phyloP scores from a whole-genome alignment of 1,140 invertebrate genomes.

The Zaprionus ghesquierei region DNA sequence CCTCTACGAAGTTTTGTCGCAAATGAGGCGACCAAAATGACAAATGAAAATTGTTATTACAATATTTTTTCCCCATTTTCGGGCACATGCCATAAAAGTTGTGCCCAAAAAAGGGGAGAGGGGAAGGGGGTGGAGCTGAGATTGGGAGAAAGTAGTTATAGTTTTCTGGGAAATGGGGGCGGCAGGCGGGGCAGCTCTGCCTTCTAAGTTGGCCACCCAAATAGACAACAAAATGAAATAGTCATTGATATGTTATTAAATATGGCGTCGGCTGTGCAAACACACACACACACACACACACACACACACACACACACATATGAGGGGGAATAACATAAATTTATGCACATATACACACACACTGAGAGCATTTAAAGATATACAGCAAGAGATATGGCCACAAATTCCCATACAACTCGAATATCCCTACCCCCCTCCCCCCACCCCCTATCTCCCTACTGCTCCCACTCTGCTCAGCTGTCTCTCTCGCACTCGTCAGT shows the following conservation, averaged over 20 bases:
- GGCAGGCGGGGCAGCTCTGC: not conserved
- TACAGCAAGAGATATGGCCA: slow-evolving; percentile 23
- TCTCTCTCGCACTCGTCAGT: slow-evolving; percentile 19
- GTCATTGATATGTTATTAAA: slow-evolving; percentile 74
- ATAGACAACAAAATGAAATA: slow-evolving; percentile 57
- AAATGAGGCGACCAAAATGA: slow-evolving; percentile 1
- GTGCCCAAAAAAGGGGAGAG: not conserved
- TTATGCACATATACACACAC: slow-evolving; percentile 4
- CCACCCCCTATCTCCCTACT: not conserved
- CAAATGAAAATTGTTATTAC: slow-evolving; percentile 32
- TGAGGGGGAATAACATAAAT: slow-evolving; percentile 14
- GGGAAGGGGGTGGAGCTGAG: too few species aligned
- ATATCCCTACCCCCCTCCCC: not conserved
- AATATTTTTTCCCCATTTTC: slow-evolving; percentile 10
- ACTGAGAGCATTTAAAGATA: slow-evolving; percentile 26
- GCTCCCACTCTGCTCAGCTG: not conserved
- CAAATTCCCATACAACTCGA: slow-evolving; percentile 15
- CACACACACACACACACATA: not conserved
- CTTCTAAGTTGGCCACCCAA: slow-evolving; percentile 29
- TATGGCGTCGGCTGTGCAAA: slow-evolving; percentile 64
- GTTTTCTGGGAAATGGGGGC: slow-evolving; percentile 8
- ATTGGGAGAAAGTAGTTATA: not conserved
- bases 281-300: slow-evolving; percentile 25
- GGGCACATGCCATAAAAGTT: slow-evolving; percentile 12
- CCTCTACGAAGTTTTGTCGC: too few species aligned